These are phyloP conservation scores for Caenorhabditis sinica DNA, from an alignment of 2,888 invertebrate genomes.

Conservation along the genomic window DNA sequence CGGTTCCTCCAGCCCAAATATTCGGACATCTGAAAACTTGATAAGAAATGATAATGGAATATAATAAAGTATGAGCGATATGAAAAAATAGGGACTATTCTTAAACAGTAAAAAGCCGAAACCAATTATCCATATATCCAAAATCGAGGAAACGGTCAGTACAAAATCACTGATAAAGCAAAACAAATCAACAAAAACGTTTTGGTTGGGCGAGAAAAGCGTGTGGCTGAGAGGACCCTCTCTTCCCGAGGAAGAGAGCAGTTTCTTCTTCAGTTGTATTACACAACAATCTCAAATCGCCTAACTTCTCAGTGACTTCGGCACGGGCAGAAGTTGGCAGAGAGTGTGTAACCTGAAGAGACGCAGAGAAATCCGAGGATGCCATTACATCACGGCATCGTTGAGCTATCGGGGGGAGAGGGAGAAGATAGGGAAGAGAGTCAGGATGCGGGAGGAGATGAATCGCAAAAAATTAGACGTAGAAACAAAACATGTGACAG, in stretches of 20 bases:
- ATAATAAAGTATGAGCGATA: too few relatives aligned
- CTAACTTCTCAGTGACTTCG: slow-evolving; percentile 39
- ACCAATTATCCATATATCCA: too few relatives aligned
- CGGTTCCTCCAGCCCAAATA: slow-evolving; percentile 81
- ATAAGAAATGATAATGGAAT: too few relatives aligned
- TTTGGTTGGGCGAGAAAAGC: slow-evolving; percentile 1
- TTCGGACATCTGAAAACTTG: slow-evolving; percentile 75
- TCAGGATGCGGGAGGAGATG: slow-evolving; percentile 2
- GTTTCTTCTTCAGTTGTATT: slow-evolving; percentile 60
- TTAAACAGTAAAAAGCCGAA: too few relatives aligned
- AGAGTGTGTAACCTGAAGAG: slow-evolving; percentile 29
- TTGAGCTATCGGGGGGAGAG: slow-evolving; percentile 21
- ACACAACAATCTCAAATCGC: slow-evolving; percentile 59
- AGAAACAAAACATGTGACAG: slow-evolving; percentile 45
- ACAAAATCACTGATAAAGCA: slow-evolving; percentile 13
- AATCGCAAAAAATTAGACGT: slow-evolving; percentile 32
- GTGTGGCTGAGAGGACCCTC: slow-evolving; percentile 1
- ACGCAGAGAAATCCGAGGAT: slow-evolving; percentile 35
- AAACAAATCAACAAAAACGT: slow-evolving; percentile 42
- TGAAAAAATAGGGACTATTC: too few relatives aligned
- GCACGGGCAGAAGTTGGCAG: not conserved
- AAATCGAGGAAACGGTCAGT: not conserved
- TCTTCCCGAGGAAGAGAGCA: slow-evolving; percentile 36
- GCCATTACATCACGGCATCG: slow-evolving; percentile 62
- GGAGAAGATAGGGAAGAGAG: too few relatives aligned